Evolutionary conservation across 2,888 invertebrate genomes (phyloP).

Genomic region (Drymonia ruficornis): DNA sequence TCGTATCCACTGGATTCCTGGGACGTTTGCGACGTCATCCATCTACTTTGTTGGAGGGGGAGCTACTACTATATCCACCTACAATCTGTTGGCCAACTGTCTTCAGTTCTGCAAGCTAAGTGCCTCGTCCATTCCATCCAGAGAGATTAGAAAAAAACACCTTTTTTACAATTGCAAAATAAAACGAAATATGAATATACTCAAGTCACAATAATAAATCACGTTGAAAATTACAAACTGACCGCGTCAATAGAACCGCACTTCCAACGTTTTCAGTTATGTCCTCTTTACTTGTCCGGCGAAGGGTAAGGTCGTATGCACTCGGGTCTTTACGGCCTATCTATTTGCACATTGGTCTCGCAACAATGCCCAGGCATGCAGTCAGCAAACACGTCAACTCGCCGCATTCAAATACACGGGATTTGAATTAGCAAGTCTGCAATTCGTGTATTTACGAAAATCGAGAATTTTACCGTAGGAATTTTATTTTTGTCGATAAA

Average conservation of each 20-base stretch:
- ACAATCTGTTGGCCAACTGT: too few relatives aligned
- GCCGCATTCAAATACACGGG: slow-evolving; percentile 50
- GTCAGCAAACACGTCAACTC: slow-evolving; percentile 53
- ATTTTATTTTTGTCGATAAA: slow-evolving; percentile 26
- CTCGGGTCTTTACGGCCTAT: slow-evolving; percentile 43
- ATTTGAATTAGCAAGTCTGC: slow-evolving; percentile 55
- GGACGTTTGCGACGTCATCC: too few relatives aligned
- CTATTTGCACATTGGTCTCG: slow-evolving; percentile 65
- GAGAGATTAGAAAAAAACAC: too few relatives aligned
- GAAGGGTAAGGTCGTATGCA: slow-evolving; percentile 30
- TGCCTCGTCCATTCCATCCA: too few relatives aligned
- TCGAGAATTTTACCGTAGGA: not conserved
- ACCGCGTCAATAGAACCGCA: slow-evolving; percentile 1
- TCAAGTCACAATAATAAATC: not conserved
- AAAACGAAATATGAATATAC: not conserved
- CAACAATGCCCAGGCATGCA: slow-evolving; percentile 64
- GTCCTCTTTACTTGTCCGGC: slow-evolving; percentile 3
- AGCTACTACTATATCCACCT: too few relatives aligned
- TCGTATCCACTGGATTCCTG: too few relatives aligned
- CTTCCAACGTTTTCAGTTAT: slow-evolving; percentile 4
- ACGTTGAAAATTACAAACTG: not conserved
- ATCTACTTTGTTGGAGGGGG: too few relatives aligned
- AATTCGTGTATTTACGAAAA: slow-evolving; percentile 25
- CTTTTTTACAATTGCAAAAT: too few relatives aligned
- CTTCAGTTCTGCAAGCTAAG: too few relatives aligned